phyloP scores from a whole-genome alignment of 2,797 vertebrate genomes.

The Cebuella pygmaea region DNA sequence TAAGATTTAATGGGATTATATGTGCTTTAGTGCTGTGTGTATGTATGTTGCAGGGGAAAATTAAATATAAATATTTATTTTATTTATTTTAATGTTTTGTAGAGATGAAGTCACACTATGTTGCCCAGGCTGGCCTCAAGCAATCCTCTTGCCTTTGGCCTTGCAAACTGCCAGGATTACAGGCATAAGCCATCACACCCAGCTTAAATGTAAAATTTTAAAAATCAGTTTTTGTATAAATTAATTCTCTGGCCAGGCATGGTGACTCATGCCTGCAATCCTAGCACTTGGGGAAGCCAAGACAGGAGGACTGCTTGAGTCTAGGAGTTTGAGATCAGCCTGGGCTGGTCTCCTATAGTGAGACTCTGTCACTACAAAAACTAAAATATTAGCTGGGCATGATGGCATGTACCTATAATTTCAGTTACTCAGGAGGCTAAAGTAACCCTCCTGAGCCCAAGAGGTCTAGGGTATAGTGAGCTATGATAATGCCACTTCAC shows the following conservation, averaged over 20 bases:
- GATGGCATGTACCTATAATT: too few relatives aligned
- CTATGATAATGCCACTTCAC: neutral
- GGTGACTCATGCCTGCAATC: neutral
- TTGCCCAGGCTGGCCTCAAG: neutral
- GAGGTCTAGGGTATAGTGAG: too few relatives aligned
- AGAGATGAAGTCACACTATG: neutral
- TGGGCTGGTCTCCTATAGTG: too few relatives aligned
- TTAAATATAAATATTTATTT: neutral
- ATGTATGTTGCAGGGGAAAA: neutral
- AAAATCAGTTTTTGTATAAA: neutral
- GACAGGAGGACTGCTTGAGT: too few relatives aligned
- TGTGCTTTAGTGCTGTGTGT: neutral
- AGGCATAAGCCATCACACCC: neutral
- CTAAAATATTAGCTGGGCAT: too few relatives aligned
- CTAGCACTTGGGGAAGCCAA: neutral
- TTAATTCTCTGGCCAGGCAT: neutral
- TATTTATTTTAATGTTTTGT: neutral
- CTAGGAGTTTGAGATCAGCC: too few relatives aligned
- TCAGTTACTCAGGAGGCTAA: too few relatives aligned
- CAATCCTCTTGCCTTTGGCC: neutral
- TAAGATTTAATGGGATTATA: neutral
- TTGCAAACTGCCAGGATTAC: neutral
- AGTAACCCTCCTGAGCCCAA: too few relatives aligned
- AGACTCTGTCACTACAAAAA: too few relatives aligned
- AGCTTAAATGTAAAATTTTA: neutral